Evolutionary conservation across 2,888 invertebrate genomes (phyloP).

Genomic region (Melinaea marsaeus): DNA sequence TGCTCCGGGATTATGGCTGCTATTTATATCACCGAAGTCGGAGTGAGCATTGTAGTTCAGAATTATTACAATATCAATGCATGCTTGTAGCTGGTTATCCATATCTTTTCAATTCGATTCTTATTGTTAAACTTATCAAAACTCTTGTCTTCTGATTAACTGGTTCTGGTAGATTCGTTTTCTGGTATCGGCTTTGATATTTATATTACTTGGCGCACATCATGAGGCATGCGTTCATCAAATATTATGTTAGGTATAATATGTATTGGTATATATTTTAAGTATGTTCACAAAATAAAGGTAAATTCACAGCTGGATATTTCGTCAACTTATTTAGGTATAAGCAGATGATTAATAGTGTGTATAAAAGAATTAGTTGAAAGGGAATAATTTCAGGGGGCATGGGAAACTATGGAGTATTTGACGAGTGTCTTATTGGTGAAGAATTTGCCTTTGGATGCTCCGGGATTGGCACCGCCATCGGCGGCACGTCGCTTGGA

Average conservation of each 20-base stretch:
- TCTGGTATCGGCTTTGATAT: too few species aligned
- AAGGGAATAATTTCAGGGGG: constrained; percentile 64
- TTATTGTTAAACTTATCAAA: too few species aligned
- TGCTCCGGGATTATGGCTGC: constrained; percentile 96
- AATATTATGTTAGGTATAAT: too few species aligned
- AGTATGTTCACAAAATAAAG: too few species aligned
- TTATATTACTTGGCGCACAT: too few species aligned
- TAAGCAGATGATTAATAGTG: background rate
- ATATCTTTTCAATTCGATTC: too few species aligned
- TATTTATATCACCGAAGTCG: constrained; percentile 88
- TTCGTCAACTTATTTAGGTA: too few species aligned
- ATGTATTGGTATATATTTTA: too few species aligned
- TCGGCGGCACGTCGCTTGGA: constrained; percentile 38
- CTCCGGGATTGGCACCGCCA: constrained; percentile 71
- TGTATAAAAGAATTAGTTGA: constrained; percentile 10
- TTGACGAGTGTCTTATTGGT: constrained; percentile 76
- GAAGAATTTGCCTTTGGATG: constrained; percentile 82
- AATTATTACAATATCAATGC: constrained; percentile 6
- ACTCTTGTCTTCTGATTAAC: too few species aligned
- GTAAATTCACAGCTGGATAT: background rate
- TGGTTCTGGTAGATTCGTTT: too few species aligned
- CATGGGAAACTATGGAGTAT: constrained; percentile 64
- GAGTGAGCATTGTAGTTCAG: constrained; percentile 56
- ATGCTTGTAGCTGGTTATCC: background rate
- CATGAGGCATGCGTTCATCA: too few species aligned